A percentile compares a stretch with the other conserved stretches of the same genome.
Evolutionary conservation across 1,140 invertebrate genomes (phyloP).

Genomic region (Procambarus virginalis): DNA sequence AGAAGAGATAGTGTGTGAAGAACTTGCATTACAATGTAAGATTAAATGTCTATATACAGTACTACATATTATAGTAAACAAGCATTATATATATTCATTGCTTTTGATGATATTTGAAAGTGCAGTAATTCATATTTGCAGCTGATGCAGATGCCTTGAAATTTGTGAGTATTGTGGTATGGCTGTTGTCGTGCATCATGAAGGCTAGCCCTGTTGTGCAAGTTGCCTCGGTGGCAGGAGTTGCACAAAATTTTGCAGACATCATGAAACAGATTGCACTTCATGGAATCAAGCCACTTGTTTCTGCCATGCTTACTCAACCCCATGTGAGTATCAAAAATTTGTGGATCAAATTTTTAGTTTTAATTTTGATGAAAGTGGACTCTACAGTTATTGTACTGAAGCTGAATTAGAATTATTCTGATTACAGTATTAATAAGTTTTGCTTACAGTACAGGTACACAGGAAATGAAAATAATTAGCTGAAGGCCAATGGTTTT

Average conservation of each 20-base stretch:
- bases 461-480: too few relatives aligned
- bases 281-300: slow-evolving; percentile 27
- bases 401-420: too few relatives aligned
- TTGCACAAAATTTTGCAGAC: slow-evolving; percentile 5
- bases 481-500: too few relatives aligned
- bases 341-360: not conserved
- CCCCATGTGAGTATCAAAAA: slow-evolving; percentile 20
- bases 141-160: not conserved
- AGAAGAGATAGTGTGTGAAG: too few relatives aligned
- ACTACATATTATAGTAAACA: not conserved
- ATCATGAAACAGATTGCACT: slow-evolving; percentile 34
- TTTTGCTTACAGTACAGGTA: too few relatives aligned
- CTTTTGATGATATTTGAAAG: not conserved
- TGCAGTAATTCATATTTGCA: not conserved
- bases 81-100: not conserved
- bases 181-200: slow-evolving; percentile 32
- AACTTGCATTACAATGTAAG: too few relatives aligned
- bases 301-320: slow-evolving; percentile 36
- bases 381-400: too few relatives aligned
- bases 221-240: slow-evolving; percentile 1
- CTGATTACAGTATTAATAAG: too few relatives aligned
- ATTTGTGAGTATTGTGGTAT: slow-evolving; percentile 37
- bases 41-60: too few relatives aligned
- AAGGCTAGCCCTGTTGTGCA: slow-evolving; percentile 25
- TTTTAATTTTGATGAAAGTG: not conserved